Base-by-base conservation (phyloP, 92 coral and sea anemone species). In the Anthopleura xanthogrammica region DNA sequence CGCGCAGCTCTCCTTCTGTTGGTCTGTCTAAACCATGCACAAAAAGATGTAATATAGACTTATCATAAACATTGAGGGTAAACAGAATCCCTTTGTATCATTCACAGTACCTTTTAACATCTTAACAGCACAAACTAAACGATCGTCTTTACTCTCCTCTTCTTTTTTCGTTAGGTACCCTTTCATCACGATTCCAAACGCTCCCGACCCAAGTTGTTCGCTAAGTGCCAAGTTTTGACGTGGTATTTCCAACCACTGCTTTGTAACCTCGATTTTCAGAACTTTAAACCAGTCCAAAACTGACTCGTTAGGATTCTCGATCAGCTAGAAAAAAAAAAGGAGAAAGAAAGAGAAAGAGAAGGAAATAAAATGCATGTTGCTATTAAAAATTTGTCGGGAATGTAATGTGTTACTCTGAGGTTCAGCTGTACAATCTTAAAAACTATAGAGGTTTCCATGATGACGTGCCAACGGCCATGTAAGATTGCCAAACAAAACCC, bases 201-300 rank as follows among this genome's bases (percentile, higher is more conserved):
- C 84, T 20, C 90, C 90, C 29, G 87, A 58, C 39, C 87, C 90
- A 40, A 87, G 79, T 52, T 66, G 68, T 19, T 78, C 60, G n/a
- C 54, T 83, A n/a, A 87, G 46, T 22, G 36, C 12, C 55, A 87
- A 56, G 66, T 78, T 78, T 3, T 78, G 87, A 56, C 90, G 86
- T 60, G 90, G 83, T 19, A 87, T 79, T 39, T 87, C 90, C 77
- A 58, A 75, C 90, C 90, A 87, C 36, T 56, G 71, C 16, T 81
- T 85, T 10, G 80, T 16, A 20, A 29, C 60, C 19, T 76, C 52
- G 48, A 82, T 52, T 36, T 75, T 75, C 1, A 82, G 70, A 23
- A 82, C 16, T 2, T 24, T 72, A 74, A 83, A 76, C 80, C 78
- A 77, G 86, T 83, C 60, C 42, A 60, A 71, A 3, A 7, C 46